Evolutionary conservation across 2,797 vertebrate species (phyloP).

Genomic region (Molossus alvarezi): DNA sequence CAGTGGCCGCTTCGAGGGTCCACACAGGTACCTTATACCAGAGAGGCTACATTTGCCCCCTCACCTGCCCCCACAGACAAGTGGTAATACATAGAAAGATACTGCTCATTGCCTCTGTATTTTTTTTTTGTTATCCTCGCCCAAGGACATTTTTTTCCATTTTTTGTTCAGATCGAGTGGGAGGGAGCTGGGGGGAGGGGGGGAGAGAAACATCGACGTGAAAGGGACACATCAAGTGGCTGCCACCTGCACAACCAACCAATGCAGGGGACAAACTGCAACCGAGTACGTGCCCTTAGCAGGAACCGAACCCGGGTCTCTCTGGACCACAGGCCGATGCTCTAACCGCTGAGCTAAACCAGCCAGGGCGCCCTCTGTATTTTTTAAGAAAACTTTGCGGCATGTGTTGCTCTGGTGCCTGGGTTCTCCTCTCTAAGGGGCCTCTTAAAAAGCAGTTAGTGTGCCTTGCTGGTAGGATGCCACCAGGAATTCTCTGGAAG

Average conservation of each 20-base stretch:
- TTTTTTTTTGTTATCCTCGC: not conserved
- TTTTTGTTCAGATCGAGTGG: no score
- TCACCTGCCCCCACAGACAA: not conserved
- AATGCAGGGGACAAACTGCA: no score
- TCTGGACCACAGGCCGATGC: no score
- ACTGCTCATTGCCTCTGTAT: not conserved
- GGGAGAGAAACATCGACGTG: no score
- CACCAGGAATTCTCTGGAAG: slow-evolving; percentile 49
- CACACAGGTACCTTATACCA: fast-evolving
- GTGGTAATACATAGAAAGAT: not conserved
- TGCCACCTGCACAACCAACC: no score
- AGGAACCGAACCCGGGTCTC: no score
- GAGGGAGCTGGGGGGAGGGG: no score
- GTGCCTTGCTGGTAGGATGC: not conserved
- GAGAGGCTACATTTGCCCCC: not conserved
- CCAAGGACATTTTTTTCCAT: no score
- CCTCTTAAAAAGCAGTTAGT: not conserved
- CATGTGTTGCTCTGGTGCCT: not conserved
- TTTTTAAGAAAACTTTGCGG: not conserved
- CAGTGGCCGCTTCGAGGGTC: not conserved
- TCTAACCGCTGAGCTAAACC: no score
- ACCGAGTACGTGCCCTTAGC: no score
- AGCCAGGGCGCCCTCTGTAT: not conserved
- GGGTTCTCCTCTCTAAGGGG: not conserved
- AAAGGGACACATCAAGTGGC: no score